Percentiles rank a stretch among this genome's conserved stretches.
phyloP scores from a whole-genome alignment of 2,888 invertebrate genomes.

The Apoderus coryli region DNA sequence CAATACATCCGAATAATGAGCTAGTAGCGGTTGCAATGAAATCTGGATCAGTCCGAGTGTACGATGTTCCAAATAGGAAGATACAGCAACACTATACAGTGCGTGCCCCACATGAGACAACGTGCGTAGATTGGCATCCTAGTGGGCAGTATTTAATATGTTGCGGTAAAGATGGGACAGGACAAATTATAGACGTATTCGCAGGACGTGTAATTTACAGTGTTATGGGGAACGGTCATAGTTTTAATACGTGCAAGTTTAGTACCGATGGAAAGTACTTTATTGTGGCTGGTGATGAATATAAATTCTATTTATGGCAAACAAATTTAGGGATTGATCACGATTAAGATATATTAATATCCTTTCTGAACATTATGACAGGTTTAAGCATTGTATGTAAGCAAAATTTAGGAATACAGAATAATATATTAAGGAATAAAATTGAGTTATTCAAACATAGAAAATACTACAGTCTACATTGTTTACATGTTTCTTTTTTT shows the following conservation, averaged over 20 bases:
- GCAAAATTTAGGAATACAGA: too few relatives aligned
- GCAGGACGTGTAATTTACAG: conserved; percentile 86
- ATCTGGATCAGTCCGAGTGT: conserved; percentile 66
- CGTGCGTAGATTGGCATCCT: conserved; percentile 71
- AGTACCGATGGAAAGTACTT: conserved; percentile 64
- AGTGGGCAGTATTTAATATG: conserved; percentile 73
- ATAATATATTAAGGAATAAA: too few relatives aligned
- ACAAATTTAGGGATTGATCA: too few relatives aligned
- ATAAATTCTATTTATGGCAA: too few relatives aligned
- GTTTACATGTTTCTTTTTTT: too few relatives aligned
- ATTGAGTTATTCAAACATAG: too few relatives aligned
- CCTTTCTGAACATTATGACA: too few relatives aligned
- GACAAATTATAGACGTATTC: conserved; percentile 75
- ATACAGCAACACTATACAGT: conserved; percentile 68
- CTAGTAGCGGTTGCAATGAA: conserved; percentile 60
- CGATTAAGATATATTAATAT: too few relatives aligned
- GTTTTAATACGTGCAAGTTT: conserved; percentile 60
- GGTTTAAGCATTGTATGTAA: too few relatives aligned
- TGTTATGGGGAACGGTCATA: conserved; percentile 60
- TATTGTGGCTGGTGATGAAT: too few relatives aligned
- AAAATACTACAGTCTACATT: too few relatives aligned
- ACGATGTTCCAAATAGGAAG: conserved; percentile 64
- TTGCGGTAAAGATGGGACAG: conserved; percentile 65
- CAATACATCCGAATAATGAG: conserved; percentile 75
- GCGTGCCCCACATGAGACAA: conserved; percentile 50